Conservation (phyloP, 2,113 vertebrate species). For the Caranx ignobilis region DNA sequence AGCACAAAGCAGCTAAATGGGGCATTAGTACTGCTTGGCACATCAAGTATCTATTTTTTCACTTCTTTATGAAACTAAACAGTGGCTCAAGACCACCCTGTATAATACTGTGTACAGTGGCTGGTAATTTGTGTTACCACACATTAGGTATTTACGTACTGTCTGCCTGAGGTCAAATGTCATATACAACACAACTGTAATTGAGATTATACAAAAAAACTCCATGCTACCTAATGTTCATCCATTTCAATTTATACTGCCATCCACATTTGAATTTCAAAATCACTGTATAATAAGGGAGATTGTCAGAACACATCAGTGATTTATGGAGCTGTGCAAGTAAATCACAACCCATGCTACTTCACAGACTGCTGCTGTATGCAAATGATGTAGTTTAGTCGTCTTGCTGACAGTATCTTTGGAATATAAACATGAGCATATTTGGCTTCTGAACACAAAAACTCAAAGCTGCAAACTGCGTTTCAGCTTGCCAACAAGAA, state of each 20-base stretch:
- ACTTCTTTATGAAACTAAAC: constrained; percentile 12
- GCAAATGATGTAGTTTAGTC: constrained; percentile 29
- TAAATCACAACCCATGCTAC: neutral
- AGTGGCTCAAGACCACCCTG: neutral
- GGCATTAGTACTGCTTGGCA: constrained; percentile 3
- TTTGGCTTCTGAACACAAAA: constrained; percentile 29
- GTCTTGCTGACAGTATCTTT: constrained; percentile 26
- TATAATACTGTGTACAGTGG: neutral
- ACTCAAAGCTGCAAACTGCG: constrained; percentile 12
- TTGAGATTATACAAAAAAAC: neutral
- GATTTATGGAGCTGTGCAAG: neutral
- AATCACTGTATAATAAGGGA: neutral
- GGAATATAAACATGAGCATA: constrained; percentile 23
- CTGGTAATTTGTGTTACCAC: neutral
- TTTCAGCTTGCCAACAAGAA: constrained; percentile 20
- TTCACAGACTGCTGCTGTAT: constrained; percentile 1
- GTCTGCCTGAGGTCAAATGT: neutral
- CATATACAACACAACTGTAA: neutral
- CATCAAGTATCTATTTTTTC: neutral
- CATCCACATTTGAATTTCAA: neutral
- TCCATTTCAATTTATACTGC: neutral
- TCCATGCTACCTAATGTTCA: neutral
- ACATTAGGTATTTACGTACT: neutral
- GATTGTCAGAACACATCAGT: neutral
- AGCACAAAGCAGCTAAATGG: constrained; percentile 5